Conservation (phyloP, 2,113 vertebrate species). For the Prinia subflava region DNA sequence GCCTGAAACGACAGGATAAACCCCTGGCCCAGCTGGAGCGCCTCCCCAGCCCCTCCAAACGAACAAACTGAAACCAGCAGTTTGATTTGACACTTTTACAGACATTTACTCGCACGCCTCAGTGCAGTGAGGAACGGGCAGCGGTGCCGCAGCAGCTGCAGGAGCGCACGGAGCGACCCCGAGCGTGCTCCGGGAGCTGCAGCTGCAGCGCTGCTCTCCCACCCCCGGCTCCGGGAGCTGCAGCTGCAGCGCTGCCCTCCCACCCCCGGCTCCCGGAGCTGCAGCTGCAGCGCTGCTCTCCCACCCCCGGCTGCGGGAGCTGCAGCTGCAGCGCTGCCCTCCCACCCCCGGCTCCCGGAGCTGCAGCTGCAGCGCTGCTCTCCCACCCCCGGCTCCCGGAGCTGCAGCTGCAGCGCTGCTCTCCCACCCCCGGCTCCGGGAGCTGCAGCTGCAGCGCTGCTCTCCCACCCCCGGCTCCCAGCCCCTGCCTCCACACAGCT, state of each 20-base stretch:
- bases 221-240: too few species aligned
- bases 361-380: neutral
- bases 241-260: too few species aligned
- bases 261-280: too few species aligned
- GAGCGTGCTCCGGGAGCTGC: too few species aligned
- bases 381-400: too few species aligned
- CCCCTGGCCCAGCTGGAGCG: neutral
- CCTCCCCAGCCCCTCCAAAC: neutral
- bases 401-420: too few species aligned
- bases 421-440: too few species aligned
- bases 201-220: neutral
- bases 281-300: too few species aligned
- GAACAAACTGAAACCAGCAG: neutral
- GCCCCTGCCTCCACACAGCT: fast-evolving
- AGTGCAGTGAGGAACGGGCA: fast-evolving
- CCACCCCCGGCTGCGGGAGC: too few species aligned
- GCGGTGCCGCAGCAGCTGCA: fast-evolving
- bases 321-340: too few species aligned
- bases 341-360: too few species aligned
- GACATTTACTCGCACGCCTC: fast-evolving
- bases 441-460: too few species aligned
- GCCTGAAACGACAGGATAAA: fast-evolving
- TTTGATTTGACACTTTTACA: fast-evolving
- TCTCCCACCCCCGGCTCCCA: neutral
- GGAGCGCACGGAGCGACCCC: fast-evolving